These are phyloP conservation scores for Heliocidaris tuberculata DNA, from an alignment of 35 echinoderm and acorn worm species.

Conservation along the genomic window DNA sequence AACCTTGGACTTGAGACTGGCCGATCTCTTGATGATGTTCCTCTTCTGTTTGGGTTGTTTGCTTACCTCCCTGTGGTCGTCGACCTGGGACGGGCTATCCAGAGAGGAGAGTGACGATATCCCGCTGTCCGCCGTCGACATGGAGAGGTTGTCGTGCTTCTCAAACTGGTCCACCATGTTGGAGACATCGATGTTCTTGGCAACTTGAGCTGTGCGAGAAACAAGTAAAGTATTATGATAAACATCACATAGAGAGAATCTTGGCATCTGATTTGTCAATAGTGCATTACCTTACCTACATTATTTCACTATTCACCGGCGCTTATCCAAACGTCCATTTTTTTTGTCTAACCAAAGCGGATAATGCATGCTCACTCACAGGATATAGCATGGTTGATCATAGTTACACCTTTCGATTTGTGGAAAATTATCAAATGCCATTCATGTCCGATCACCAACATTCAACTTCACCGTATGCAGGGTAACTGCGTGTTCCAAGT, in stretches of 20 bases:
- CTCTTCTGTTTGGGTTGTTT: conserved; percentile 33
- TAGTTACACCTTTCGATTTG: too few relatives aligned
- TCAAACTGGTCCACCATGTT: conserved; percentile 50
- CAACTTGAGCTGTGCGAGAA: conserved; percentile 17
- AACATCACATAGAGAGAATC: not conserved
- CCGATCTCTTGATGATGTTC: conserved; percentile 38
- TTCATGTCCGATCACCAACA: too few relatives aligned
- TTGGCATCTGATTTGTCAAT: not conserved
- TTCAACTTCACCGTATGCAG: too few relatives aligned
- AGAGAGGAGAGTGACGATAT: conserved; percentile 16
- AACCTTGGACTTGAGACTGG: conserved; percentile 60
- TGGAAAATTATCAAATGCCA: too few relatives aligned
- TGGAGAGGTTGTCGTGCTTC: conserved; percentile 23
- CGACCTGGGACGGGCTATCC: conserved; percentile 4
- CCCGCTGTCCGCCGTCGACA: conserved; percentile 16
- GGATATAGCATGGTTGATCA: too few relatives aligned
- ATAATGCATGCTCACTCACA: too few relatives aligned
- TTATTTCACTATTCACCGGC: too few relatives aligned
- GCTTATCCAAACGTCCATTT: too few relatives aligned
- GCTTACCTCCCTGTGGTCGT: not conserved
- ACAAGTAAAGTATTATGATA: not conserved
- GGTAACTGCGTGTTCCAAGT: too few relatives aligned
- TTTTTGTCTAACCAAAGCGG: too few relatives aligned
- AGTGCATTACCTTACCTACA: too few relatives aligned
- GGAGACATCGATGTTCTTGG: conserved; percentile 24